Evolutionary conservation across 2,797 vertebrate genomes (phyloP), one percentile per base, ranked within the genome.

Genomic region (Prunella strophiata): DNA sequence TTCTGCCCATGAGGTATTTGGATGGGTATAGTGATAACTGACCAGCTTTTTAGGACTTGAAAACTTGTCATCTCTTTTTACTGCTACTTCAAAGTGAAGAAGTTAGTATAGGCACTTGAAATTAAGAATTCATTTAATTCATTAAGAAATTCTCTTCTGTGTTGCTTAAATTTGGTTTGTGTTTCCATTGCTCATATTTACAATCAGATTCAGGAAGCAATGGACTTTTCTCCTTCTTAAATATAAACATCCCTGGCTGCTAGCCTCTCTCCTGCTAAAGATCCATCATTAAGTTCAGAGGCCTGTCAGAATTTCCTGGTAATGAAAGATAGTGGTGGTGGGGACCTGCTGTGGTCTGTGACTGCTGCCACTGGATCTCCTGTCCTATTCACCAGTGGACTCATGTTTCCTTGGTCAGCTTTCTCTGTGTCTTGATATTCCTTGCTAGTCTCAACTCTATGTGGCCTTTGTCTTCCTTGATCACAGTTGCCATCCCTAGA

Each of bases 261-360:
- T 65, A 72, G n/a, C 4, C 11, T 2, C 2, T 65, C 23, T 82
- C 16, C 17, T 86, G 17, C 26, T 81, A 67, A 63, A 74, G 22
- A 5, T 29, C 25, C 2, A 2, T 51, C 3, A 9, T 18, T 57
- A 62, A 59, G 10, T 76, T 40, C 47, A 67, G n/a, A 76, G 21
- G 30, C 30, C 43, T 54, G 36, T 11, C 30, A 71, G 68, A 77
- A 66, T 30, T 55, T 77, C 5, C 52, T 70, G 25, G 20, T 74
- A 66, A 38, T 5, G 8, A 40, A 29, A 43, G 30, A 65, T 11
- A 20, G 4, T 6, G 2, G 7, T 3, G 1, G 18, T n/a, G n/a
- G 14, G 9, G 15, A 47, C 13, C 29, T 74, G n/a, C 30, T 65
- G 5, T 57, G 9, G 16, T 72, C 50, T 52, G 13, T 62, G 22